phyloP scores from a whole-genome alignment of 2,797 vertebrate species.

The Siniperca undulata region DNA sequence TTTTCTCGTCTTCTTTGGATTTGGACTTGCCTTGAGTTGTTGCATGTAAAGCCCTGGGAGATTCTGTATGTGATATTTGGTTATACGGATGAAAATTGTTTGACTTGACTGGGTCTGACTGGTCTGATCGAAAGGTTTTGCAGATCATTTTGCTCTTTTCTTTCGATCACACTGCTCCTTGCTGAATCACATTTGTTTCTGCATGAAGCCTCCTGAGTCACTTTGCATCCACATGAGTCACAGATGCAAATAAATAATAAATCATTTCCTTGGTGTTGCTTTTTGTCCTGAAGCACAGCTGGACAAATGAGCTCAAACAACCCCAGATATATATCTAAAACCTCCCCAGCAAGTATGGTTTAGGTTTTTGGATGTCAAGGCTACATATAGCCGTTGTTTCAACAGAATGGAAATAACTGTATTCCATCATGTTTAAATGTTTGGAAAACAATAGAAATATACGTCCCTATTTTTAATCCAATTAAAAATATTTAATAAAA shows the following conservation, averaged over 20 bases:
- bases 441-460: no score
- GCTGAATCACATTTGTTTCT: slow-evolving; percentile 45
- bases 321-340: neutral
- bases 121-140: neutral
- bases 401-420: neutral
- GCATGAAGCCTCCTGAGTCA: slow-evolving; percentile 7
- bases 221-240: slow-evolving; percentile 61
- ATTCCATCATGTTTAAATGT: neutral
- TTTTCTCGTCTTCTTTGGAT: no score
- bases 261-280: slow-evolving; percentile 10
- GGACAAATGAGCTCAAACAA: slow-evolving; percentile 10
- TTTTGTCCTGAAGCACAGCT: neutral
- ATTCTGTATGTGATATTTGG: neutral
- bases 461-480: no score
- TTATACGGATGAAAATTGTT: neutral
- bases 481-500: no score
- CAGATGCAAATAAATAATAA: slow-evolving; percentile 54
- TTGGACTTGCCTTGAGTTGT: neutral
- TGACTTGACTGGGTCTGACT: neutral
- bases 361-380: neutral
- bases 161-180: neutral
- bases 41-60: neutral
- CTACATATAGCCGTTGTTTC: no score
- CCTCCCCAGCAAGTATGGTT: neutral
- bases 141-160: neutral